Evolutionary conservation across 2,888 invertebrate genomes (phyloP).

Genomic region (Sycophila texana): DNA sequence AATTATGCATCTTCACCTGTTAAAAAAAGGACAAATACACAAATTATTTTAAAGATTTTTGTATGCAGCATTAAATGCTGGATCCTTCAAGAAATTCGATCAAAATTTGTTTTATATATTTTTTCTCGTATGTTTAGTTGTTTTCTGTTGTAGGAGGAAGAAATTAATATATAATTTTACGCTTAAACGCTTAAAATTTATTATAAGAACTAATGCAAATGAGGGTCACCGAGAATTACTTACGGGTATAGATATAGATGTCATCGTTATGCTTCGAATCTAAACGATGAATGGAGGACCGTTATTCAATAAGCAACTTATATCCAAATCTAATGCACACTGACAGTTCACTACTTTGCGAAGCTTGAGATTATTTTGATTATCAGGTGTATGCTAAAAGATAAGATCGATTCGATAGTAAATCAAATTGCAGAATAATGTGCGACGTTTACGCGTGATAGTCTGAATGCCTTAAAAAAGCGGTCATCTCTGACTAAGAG

Average conservation of each 20-base stretch:
- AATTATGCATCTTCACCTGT: too few species aligned
- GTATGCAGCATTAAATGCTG: too few species aligned
- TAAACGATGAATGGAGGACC: background rate
- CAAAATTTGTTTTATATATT: too few species aligned
- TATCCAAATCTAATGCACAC: slow-evolving; percentile 2
- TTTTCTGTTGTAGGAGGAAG: too few species aligned
- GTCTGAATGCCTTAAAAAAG: background rate
- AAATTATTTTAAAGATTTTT: too few species aligned
- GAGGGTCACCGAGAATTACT: background rate
- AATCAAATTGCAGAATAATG: background rate
- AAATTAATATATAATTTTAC: too few species aligned
- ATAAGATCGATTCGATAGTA: slow-evolving; percentile 2
- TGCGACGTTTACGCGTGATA: background rate
- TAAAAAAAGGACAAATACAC: too few species aligned
- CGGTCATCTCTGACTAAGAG: background rate
- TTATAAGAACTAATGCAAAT: too few species aligned
- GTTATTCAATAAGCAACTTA: background rate
- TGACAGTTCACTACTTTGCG: background rate
- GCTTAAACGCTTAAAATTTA: too few species aligned
- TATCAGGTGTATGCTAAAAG: slow-evolving; percentile 9
- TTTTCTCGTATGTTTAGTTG: too few species aligned
- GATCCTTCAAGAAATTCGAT: too few species aligned
- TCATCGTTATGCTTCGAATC: background rate
- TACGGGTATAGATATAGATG: background rate
- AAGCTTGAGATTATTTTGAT: slow-evolving; percentile 6